Conservation (phyloP, 2,888 invertebrate genomes). For the Opisthograptis luteolata region DNA sequence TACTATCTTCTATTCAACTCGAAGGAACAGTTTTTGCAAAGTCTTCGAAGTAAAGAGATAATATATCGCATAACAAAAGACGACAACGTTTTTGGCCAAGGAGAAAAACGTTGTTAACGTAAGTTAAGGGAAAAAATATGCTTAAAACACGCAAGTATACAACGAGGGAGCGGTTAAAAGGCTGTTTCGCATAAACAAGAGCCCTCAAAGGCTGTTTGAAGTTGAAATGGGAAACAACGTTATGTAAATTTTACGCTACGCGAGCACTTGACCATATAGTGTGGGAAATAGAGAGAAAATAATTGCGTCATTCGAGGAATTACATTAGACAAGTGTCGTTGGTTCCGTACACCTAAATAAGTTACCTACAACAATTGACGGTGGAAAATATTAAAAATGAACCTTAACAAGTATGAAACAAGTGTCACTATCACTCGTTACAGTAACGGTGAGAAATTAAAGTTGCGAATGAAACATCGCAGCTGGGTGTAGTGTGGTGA, state of each 20-base stretch:
- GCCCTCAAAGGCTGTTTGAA: constrained; percentile 35
- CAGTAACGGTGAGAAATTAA: constrained; percentile 47
- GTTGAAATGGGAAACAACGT: constrained; percentile 49
- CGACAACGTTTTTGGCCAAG: constrained; percentile 18
- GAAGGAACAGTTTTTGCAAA: neutral
- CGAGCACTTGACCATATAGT: constrained; percentile 60
- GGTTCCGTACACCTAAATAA: constrained; percentile 54
- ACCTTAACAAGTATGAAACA: constrained; percentile 37
- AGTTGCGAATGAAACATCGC: constrained; percentile 49
- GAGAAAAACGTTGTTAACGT: no score
- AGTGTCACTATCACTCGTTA: constrained; percentile 40
- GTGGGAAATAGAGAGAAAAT: constrained; percentile 59
- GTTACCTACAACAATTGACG: constrained; percentile 51
- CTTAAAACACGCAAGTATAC: constrained; percentile 36
- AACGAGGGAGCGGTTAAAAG: constrained; percentile 36
- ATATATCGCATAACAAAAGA: constrained; percentile 22
- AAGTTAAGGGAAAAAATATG: constrained; percentile 37
- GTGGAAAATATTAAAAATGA: constrained; percentile 36
- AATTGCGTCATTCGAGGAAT: constrained; percentile 71
- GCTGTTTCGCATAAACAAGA: constrained; percentile 44
- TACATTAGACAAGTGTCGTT: constrained; percentile 50
- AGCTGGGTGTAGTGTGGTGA: constrained; percentile 49
- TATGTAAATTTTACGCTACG: constrained; percentile 56
- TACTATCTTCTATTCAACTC: no score
- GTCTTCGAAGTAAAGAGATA: neutral